Conservation (phyloP, 2,797 vertebrate genomes). For the Diceros bicornis region DNA sequence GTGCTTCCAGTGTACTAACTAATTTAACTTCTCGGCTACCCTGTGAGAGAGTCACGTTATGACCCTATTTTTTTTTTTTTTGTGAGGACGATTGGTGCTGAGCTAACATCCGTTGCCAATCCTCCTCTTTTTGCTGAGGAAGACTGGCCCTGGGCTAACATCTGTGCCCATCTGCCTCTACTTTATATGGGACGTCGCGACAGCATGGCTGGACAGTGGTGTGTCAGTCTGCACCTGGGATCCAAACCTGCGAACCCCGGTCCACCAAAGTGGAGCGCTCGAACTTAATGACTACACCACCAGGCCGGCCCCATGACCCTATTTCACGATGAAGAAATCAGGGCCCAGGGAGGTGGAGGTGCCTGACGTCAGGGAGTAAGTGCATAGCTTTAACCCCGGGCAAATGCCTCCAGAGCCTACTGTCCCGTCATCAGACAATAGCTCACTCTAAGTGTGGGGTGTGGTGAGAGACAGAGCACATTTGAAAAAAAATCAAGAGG, state of each 20-base stretch:
- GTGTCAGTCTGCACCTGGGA: too few relatives aligned
- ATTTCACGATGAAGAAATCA: neutral
- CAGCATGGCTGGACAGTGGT: too few relatives aligned
- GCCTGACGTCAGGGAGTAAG: neutral
- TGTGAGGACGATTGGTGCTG: too few relatives aligned
- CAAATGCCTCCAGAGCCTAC: accelerated
- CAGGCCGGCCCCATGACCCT: neutral
- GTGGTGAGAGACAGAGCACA: neutral
- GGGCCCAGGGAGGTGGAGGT: neutral
- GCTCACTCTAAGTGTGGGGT: neutral
- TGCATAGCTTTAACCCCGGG: neutral
- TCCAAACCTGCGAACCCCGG: too few relatives aligned
- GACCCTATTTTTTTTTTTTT: neutral
- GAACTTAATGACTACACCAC: too few relatives aligned
- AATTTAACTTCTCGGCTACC: neutral
- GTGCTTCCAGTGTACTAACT: neutral
- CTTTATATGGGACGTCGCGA: too few relatives aligned
- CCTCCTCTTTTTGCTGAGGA: too few relatives aligned
- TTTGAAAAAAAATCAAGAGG: neutral
- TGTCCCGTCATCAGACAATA: neutral
- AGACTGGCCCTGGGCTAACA: too few relatives aligned
- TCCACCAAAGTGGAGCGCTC: too few relatives aligned
- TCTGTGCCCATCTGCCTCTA: too few relatives aligned
- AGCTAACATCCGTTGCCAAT: too few relatives aligned
- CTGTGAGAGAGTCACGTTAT: neutral